Percentiles rank a stretch among this genome's conserved stretches.
Evolutionary conservation across 2,113 vertebrate species (phyloP).

Genomic region (Erpornis zantholeuca): DNA sequence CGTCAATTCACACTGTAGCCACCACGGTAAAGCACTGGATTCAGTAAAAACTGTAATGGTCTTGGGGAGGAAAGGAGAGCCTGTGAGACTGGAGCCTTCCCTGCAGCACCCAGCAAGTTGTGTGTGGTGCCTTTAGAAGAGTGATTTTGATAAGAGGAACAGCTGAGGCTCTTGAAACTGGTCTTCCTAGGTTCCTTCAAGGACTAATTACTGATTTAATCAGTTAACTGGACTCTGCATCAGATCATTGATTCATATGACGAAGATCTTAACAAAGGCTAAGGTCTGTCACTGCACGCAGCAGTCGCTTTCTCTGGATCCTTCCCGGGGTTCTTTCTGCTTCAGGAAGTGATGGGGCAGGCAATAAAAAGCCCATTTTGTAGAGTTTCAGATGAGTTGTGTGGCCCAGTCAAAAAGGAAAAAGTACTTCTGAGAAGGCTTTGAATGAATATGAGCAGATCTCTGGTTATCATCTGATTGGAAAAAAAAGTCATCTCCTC

Average conservation of each 20-base stretch:
- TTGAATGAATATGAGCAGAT: neutral
- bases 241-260: neutral
- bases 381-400: neutral
- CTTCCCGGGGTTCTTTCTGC: neutral
- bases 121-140: neutral
- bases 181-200: neutral
- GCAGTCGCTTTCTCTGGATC: neutral
- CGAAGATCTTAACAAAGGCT: neutral
- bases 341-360: neutral
- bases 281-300: neutral
- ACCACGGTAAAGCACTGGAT: rapidly evolving
- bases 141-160: neutral
- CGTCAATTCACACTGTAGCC: neutral
- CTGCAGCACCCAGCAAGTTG: neutral
- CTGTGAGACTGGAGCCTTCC: neutral
- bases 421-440: neutral
- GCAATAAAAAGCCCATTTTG: neutral
- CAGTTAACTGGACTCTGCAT: neutral
- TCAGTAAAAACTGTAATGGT: neutral
- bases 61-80: neutral
- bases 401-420: neutral
- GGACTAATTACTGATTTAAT: neutral
- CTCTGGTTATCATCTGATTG: neutral
- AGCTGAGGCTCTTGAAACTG: neutral
- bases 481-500: slow-evolving; percentile 13